These are phyloP conservation scores for Plagodis pulveraria DNA, from an alignment of 2,888 invertebrate species.

Conservation along the genomic window DNA sequence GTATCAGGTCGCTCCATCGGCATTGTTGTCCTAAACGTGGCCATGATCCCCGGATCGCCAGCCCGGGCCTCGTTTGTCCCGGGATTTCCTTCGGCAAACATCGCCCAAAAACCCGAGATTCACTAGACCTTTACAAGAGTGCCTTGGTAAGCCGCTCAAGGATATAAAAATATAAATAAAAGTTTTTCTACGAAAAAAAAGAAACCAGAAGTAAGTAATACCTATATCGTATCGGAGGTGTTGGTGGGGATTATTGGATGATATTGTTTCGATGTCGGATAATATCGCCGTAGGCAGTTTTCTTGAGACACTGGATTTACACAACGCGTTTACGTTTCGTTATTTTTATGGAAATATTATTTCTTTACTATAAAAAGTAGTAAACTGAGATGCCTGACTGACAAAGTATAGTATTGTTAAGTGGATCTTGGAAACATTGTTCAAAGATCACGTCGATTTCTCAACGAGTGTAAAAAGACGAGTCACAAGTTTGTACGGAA, in stretches of 20 bases:
- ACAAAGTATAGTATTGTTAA: too few species aligned
- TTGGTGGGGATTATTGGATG: constrained; percentile 47
- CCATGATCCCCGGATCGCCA: constrained; percentile 72
- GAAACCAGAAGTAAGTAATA: constrained; percentile 29
- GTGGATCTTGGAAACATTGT: constrained; percentile 48
- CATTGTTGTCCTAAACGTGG: constrained; percentile 75
- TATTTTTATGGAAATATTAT: constrained; percentile 4
- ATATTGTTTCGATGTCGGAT: constrained; percentile 54
- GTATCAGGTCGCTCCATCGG: constrained; percentile 74
- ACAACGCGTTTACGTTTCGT: constrained; percentile 8
- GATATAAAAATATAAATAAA: constrained; percentile 68
- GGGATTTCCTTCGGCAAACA: constrained; percentile 81
- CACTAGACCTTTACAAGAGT: constrained; percentile 79
- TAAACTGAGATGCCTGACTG: constrained; percentile 30
- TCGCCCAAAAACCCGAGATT: constrained; percentile 77
- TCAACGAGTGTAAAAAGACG: constrained; percentile 60
- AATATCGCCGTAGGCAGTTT: constrained; percentile 29
- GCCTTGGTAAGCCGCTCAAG: constrained; percentile 67
- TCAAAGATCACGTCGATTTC: constrained; percentile 62
- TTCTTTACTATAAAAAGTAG: constrained; percentile 1
- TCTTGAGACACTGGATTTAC: constrained; percentile 16
- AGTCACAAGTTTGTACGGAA: constrained; percentile 68
- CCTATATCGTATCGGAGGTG: constrained; percentile 24
- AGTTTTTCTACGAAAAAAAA: constrained; percentile 23
- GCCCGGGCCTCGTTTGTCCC: constrained; percentile 74